Base-by-base conservation (phyloP, 2,113 vertebrate genomes). In the Eptesicus fuscus region DNA sequence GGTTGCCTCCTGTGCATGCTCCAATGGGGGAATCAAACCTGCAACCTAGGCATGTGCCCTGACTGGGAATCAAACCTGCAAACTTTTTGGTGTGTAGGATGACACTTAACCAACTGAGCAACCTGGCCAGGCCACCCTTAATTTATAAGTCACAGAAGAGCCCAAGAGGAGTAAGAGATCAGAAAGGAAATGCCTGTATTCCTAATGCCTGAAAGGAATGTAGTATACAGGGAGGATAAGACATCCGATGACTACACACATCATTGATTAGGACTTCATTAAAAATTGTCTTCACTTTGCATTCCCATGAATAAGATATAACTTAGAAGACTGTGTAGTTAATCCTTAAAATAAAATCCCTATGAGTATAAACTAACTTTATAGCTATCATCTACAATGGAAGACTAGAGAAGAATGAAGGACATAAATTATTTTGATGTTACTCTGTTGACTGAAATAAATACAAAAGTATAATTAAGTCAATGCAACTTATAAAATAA, bases 391-490 rank as follows among this genome's bases (percentile, higher is more conserved):
- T 51, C 67, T 82, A 56, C n/a, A 59, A 93, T 40, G n/a, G 51
- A 93, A 89, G 23, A 9, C 65, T 78, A n/a, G 86, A 78, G 76
- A 90, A 90, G 32, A 85, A 63, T 49, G 25, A 79, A 85, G 17
- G 63, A 63, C 35, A 71, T 71, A 71, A 86, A 90, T 92, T 93
- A 90, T 23, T 83, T 42, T 83, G 7, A 78, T 84, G 67, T 89
- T 61, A 56, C 5, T 90, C 63, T 77, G 7, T 90, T 93, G 40
- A 53, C 30, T 63, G 28, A 77, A 83, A 83, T 93, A 90, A 82
- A 74, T 76, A 35, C 12, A n/a, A 40, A 49, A 94, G 10, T 20
- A 93, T 83, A 91, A 95, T 77, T 82, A 91, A 92, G 56, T 85
- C 53, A 87, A 65, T 30, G 44, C 28, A 69, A 84, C 85, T 53